Conservation (phyloP, 92 coral and sea anemone genomes). For the Porites rus region DNA sequence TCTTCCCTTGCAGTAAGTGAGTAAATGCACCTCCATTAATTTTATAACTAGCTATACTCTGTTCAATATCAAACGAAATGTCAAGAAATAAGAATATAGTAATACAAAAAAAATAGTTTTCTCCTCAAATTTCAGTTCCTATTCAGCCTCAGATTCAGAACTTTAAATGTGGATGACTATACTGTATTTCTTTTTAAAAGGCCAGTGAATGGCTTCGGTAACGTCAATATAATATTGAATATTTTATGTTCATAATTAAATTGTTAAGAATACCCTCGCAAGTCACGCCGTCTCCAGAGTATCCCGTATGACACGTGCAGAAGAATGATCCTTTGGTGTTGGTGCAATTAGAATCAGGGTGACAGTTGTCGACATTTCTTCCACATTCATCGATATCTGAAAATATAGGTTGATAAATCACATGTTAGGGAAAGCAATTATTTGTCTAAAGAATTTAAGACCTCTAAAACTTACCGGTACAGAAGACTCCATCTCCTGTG, state of each 20-base stretch:
- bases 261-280: conserved; percentile 68
- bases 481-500: conserved; percentile 60
- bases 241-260: too few relatives aligned
- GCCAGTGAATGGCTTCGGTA: background rate
- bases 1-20: too few relatives aligned
- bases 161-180: background rate
- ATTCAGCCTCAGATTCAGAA: too few relatives aligned
- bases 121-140: too few relatives aligned
- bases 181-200: background rate
- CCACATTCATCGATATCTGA: conserved; percentile 68
- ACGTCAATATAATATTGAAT: too few relatives aligned
- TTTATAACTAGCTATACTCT: too few relatives aligned
- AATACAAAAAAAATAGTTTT: too few relatives aligned
- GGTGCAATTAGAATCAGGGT: conserved; percentile 72
- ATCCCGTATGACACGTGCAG: conserved; percentile 89
- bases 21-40: too few relatives aligned
- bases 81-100: too few relatives aligned
- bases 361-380: conserved; percentile 45
- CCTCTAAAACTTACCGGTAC: conserved; percentile 34
- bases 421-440: background rate
- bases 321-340: conserved; percentile 89
- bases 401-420: background rate
- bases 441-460: background rate
- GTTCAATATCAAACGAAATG: too few relatives aligned
- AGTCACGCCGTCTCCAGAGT: conserved; percentile 83